Evolutionary conservation across 2,888 invertebrate species (phyloP), one percentile per base, ranked within the genome.

Genomic region (Iphiclides podalirius): DNA sequence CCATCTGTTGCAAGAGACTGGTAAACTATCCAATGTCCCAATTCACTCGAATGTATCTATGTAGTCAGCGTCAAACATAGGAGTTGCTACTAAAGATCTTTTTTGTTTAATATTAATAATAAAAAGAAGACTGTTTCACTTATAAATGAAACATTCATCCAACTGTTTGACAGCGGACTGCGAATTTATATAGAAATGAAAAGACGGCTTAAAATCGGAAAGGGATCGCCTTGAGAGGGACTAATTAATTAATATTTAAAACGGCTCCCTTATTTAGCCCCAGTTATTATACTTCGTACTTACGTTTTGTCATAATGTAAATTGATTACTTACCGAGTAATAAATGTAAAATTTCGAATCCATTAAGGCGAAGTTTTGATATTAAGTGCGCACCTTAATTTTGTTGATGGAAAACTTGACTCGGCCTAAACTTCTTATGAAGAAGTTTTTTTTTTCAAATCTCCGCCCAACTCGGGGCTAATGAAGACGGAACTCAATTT

Each of bases 371-470:
- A 83, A 86, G 76, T 83, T 85, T 79, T 74, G 78, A 78, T 81
- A 81, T 81, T 79, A 79, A 78, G 77, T 72, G 75, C 71, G 78
- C 72, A 79, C 79, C 80, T 82, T 83, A 77, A 85, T 84, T 83
- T 80, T 75, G 81, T 79, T 84, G 84, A 85, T 85, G 84, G 81
- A 72, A 80, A 84, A 79, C 80, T 83, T 77, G 73, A 73, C 80
- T 80, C 60, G 67, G 53, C 68, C 72, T 75, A 75, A 84, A 79
- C 72, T 80, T 67, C 74, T 79, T 76, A 69, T 70, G 72, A 70
- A 78, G 76, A 79, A 73, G 67, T 72, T 77, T 76, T 71, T 70
- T 72, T 70, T 60, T 65, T 23, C 16, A 66, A 73, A 72, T 28
- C 17, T 11, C 14, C 34, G 17, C 31, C 33, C 28, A 38, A 12